Evolutionary conservation across 2,888 invertebrate species (phyloP).

Genomic region (Plutella xylostella): DNA sequence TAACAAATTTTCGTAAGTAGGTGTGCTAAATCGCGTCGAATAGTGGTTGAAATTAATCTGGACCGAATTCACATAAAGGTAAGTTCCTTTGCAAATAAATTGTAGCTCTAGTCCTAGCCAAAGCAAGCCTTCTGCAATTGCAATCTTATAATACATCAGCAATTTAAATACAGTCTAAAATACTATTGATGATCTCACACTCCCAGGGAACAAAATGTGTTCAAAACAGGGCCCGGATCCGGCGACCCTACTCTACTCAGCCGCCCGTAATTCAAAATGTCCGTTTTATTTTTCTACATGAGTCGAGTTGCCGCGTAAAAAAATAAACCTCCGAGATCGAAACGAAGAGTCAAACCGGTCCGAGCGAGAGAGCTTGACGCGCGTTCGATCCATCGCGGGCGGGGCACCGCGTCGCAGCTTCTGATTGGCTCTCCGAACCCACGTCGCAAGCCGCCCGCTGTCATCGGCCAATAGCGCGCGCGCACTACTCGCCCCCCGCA

Average conservation of each 20-base stretch:
- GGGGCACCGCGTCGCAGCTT: slow-evolving; percentile 41
- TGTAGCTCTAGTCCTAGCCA: too few relatives aligned
- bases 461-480: slow-evolving; percentile 38
- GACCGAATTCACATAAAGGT: too few relatives aligned
- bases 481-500: slow-evolving; percentile 46
- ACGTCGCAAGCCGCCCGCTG: slow-evolving; percentile 47
- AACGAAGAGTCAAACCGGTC: slow-evolving; percentile 38
- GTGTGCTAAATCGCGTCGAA: too few relatives aligned
- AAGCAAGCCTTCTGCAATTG: too few relatives aligned
- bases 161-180: too few relatives aligned
- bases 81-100: too few relatives aligned
- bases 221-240: slow-evolving; percentile 43
- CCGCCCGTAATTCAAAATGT: slow-evolving; percentile 61
- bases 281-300: slow-evolving; percentile 67
- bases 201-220: too few relatives aligned
- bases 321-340: slow-evolving; percentile 46
- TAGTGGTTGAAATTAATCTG: too few relatives aligned
- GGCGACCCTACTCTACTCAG: slow-evolving; percentile 49
- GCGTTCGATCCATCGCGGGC: slow-evolving; percentile 34
- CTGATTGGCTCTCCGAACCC: slow-evolving; percentile 46
- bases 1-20: too few relatives aligned
- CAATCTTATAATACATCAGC: too few relatives aligned
- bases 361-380: slow-evolving; percentile 36
- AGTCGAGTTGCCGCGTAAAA: slow-evolving; percentile 32
- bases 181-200: too few relatives aligned